These are phyloP conservation scores for Anthonomus grandis DNA, from an alignment of 1,140 invertebrate genomes.

Conservation along the genomic window DNA sequence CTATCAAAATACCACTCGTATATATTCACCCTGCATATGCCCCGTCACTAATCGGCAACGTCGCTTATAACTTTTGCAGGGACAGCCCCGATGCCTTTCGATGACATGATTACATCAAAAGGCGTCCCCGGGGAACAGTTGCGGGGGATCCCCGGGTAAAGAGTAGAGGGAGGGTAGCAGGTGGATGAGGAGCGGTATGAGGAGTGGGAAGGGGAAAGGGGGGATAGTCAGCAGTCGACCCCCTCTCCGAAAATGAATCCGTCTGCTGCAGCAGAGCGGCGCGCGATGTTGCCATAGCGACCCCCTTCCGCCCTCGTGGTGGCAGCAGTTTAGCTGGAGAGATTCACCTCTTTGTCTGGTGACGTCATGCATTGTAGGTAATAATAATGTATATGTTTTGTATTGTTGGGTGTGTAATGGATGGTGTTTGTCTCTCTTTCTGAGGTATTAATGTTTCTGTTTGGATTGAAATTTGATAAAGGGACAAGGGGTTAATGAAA, in stretches of 20 bases:
- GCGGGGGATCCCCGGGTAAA: slow-evolving; percentile 3
- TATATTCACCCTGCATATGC: too few species aligned
- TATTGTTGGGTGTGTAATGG: too few species aligned
- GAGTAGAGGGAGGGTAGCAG: background rate
- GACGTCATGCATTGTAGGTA: too few species aligned
- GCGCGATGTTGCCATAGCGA: slow-evolving; percentile 16
- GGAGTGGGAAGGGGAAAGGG: background rate
- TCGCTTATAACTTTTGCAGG: slow-evolving; percentile 15
- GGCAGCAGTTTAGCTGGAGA: too few species aligned
- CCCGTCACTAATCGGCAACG: slow-evolving; percentile 6
- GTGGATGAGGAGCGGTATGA: background rate
- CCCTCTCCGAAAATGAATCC: slow-evolving; percentile 18
- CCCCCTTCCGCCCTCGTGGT: too few species aligned
- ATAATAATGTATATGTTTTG: too few species aligned
- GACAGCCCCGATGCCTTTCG: slow-evolving; percentile 15
- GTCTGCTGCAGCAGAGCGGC: slow-evolving; percentile 20
- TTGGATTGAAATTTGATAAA: too few species aligned
- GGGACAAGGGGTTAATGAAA: too few species aligned
- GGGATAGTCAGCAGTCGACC: background rate
- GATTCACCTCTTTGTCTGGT: too few species aligned
- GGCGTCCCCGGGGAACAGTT: slow-evolving; percentile 17
- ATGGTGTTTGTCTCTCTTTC: too few species aligned
- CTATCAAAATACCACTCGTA: too few species aligned
- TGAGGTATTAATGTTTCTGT: too few species aligned
- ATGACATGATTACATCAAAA: slow-evolving; percentile 26